phyloP scores from a whole-genome alignment of 2,113 vertebrate genomes.

The Austrofundulus limnaeus region DNA sequence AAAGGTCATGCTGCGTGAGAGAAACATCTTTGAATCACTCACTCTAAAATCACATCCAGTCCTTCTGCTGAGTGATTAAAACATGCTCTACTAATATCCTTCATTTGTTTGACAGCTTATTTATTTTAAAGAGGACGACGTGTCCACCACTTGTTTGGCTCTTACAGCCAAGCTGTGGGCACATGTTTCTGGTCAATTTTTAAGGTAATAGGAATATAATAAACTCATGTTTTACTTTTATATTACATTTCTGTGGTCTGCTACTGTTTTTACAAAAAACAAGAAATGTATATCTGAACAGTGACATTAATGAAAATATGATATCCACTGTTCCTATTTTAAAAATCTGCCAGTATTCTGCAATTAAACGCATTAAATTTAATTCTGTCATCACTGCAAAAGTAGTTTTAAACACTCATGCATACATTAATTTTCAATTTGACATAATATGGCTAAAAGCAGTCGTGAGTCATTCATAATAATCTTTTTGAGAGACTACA shows the following conservation, averaged over 20 bases:
- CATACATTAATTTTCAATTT: constrained; percentile 11
- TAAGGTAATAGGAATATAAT: constrained; percentile 2
- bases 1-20: constrained; percentile 6
- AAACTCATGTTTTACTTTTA: neutral
- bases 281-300: neutral
- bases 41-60: constrained; percentile 53
- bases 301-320: neutral
- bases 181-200: neutral
- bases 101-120: constrained; percentile 68
- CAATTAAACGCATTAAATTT: neutral
- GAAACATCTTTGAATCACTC: constrained; percentile 37
- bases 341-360: neutral
- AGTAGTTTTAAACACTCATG: neutral
- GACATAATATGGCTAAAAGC: neutral
- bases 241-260: neutral
- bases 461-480: neutral
- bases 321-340: too few relatives aligned
- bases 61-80: constrained; percentile 61
- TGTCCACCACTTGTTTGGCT: constrained; percentile 43
- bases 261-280: neutral
- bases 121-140: constrained; percentile 60
- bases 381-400: neutral
- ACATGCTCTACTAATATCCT: constrained; percentile 58
- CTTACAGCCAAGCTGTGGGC: constrained; percentile 16
- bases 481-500: too few relatives aligned